Evolutionary conservation across 2,113 vertebrate genomes (phyloP).

Genomic region (Sphaerodactylus townsendi): DNA sequence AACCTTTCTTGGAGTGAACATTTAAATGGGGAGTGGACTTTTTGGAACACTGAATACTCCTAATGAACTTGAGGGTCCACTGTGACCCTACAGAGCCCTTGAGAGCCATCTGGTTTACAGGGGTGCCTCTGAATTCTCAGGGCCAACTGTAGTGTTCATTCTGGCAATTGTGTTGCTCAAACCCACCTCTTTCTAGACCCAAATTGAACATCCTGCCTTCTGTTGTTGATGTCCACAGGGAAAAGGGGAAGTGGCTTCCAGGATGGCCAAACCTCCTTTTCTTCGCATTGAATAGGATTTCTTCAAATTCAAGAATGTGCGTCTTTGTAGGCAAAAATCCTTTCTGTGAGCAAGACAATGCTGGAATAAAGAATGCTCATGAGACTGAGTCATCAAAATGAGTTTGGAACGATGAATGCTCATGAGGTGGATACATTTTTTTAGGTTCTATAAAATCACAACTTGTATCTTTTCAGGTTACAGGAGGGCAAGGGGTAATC

Average conservation of each 20-base stretch:
- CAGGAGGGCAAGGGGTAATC: too few species aligned
- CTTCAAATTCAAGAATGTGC: not conserved
- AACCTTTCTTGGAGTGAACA: not conserved
- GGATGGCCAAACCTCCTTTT: not conserved
- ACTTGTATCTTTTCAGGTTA: too few species aligned
- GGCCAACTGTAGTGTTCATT: not conserved
- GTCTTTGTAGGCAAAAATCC: not conserved
- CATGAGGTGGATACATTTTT: too few species aligned
- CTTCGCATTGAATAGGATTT: not conserved
- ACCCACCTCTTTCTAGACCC: not conserved
- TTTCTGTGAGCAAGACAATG: too few species aligned
- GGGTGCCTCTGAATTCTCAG: not conserved
- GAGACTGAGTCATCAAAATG: too few species aligned
- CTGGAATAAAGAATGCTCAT: too few species aligned
- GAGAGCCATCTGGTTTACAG: not conserved
- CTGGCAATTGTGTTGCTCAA: not conserved
- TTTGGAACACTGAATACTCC: not conserved
- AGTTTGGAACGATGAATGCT: too few species aligned
- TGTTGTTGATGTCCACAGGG: not conserved
- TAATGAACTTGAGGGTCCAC: not conserved
- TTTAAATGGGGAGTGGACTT: not conserved
- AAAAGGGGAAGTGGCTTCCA: not conserved
- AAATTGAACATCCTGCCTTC: not conserved
- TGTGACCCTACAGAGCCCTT: not conserved
- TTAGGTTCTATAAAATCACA: too few species aligned